Conservation (phyloP, 2,888 invertebrate species). For the Cotesia congregata region DNA sequence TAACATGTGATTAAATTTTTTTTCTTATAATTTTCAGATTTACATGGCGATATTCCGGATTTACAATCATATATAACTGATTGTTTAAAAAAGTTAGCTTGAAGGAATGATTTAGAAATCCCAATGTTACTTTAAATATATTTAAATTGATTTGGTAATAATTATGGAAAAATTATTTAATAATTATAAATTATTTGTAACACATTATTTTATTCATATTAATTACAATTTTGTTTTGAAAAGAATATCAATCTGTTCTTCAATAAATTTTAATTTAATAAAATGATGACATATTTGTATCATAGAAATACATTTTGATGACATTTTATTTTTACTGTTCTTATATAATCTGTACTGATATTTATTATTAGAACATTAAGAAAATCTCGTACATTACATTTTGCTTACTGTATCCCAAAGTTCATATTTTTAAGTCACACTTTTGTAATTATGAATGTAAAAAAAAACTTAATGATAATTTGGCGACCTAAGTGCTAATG, state of each 20-base stretch:
- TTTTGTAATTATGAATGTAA: too few species aligned
- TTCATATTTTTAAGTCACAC: too few species aligned
- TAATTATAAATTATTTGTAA: slow-evolving; percentile 43
- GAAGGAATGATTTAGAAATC: slow-evolving; percentile 38
- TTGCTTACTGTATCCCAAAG: too few species aligned
- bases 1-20: slow-evolving; percentile 24
- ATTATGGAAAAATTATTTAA: slow-evolving; percentile 29
- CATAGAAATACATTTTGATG: too few species aligned
- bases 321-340: too few species aligned
- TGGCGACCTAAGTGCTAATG: not conserved
- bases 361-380: too few species aligned
- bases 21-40: slow-evolving; percentile 70
- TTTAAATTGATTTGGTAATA: slow-evolving; percentile 46
- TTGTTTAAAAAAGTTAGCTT: slow-evolving; percentile 70
- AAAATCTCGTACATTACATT: too few species aligned
- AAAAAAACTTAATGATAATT: not conserved
- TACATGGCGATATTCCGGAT: slow-evolving; percentile 78
- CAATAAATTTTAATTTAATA: slow-evolving; percentile 58
- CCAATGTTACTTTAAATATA: slow-evolving; percentile 30
- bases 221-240: slow-evolving; percentile 45
- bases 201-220: slow-evolving; percentile 55
- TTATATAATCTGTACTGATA: too few species aligned
- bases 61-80: slow-evolving; percentile 76
- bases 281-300: slow-evolving; percentile 37
- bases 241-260: slow-evolving; percentile 57